phyloP scores from a whole-genome alignment of 2,113 vertebrate species.

The Brachyhypopomus gauderio region DNA sequence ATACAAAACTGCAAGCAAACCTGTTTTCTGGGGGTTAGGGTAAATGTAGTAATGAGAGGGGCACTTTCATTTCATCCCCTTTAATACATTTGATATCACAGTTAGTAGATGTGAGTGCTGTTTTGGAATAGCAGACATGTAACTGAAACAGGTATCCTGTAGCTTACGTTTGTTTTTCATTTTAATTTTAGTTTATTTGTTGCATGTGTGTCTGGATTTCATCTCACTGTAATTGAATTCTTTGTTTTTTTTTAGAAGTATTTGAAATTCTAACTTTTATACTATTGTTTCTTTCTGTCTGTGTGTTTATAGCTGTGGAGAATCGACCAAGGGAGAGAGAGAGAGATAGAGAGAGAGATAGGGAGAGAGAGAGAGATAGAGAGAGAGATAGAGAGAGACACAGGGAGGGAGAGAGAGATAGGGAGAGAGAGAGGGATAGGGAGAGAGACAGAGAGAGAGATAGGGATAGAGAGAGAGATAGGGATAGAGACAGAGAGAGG shows the following conservation, averaged over 20 bases:
- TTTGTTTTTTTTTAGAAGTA: neutral
- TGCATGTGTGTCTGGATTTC: constrained; percentile 23
- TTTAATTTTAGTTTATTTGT: neutral
- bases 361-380: too few relatives aligned
- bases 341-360: constrained; percentile 24
- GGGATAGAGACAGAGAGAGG: constrained; percentile 46
- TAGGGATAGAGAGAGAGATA: too few relatives aligned
- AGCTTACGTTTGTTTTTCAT: neutral
- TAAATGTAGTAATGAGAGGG: neutral
- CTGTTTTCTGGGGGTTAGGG: neutral
- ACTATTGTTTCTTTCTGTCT: neutral
- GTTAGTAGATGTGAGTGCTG: neutral
- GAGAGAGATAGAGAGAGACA: constrained; percentile 26
- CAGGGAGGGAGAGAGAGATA: constrained; percentile 40
- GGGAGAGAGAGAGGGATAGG: constrained; percentile 19
- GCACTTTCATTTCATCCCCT: neutral
- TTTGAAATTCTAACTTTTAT: neutral
- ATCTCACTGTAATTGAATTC: neutral
- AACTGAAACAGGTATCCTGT: constrained; percentile 23
- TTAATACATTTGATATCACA: neutral
- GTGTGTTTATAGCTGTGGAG: constrained; percentile 39
- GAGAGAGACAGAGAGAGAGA: constrained; percentile 61
- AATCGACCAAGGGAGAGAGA: constrained; percentile 67
- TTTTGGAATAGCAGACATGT: constrained; percentile 11
- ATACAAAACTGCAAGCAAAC: neutral